These are phyloP conservation scores for Otolemur crassicaudatus DNA, from an alignment of 2,797 vertebrate genomes.

Conservation along the genomic window DNA sequence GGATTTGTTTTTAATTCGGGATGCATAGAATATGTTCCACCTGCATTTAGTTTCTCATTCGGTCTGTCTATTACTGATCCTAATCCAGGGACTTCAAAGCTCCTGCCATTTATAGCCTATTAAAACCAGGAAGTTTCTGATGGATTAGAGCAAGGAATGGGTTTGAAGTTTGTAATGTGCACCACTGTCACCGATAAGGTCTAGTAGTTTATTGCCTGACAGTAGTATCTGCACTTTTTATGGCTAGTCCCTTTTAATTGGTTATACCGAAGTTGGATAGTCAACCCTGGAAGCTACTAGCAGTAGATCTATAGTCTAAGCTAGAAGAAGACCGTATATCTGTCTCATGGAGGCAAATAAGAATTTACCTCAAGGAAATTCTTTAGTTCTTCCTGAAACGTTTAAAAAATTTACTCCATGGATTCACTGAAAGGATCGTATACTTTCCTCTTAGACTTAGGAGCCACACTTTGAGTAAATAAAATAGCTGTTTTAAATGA, in stretches of 20 bases:
- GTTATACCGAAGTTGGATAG: constrained; percentile 75
- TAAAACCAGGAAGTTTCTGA: constrained; percentile 92
- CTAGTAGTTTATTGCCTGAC: constrained; percentile 87
- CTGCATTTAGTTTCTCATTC: constrained; percentile 85
- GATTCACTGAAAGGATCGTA: not conserved
- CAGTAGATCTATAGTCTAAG: constrained; percentile 38
- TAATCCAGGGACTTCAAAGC: constrained; percentile 90
- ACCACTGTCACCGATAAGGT: constrained; percentile 89
- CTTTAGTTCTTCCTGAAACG: not conserved
- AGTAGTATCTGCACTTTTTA: constrained; percentile 89
- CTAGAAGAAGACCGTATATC: not conserved
- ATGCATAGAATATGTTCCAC: constrained; percentile 82
- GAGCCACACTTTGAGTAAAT: not conserved
- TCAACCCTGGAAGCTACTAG: constrained; percentile 68
- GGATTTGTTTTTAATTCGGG: constrained; percentile 87
- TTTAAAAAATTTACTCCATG: not conserved
- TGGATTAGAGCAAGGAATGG: constrained; percentile 91
- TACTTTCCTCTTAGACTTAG: constrained; percentile 1
- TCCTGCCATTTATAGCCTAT: constrained; percentile 91
- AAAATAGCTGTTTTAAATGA: not conserved
- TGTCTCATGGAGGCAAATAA: constrained; percentile 44
- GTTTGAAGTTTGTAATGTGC: constrained; percentile 91
- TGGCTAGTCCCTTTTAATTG: constrained; percentile 87
- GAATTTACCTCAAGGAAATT: constrained; percentile 15
- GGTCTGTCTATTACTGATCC: constrained; percentile 86